These are phyloP conservation scores for Panurus biarmicus DNA, from an alignment of 2,113 vertebrate species.

Conservation along the genomic window DNA sequence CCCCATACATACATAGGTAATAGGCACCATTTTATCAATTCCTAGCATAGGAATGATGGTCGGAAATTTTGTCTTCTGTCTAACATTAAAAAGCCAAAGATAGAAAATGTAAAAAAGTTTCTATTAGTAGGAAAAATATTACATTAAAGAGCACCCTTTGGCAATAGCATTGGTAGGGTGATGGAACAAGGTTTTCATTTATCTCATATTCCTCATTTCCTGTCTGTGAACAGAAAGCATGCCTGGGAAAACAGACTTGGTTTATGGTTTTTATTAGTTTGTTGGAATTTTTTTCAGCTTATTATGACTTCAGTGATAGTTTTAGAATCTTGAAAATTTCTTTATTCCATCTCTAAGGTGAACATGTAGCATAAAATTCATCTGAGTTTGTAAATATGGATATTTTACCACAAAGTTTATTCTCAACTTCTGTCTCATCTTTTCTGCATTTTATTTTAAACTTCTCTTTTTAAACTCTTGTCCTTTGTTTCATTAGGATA, in stretches of 20 bases:
- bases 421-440: not conserved
- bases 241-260: not conserved
- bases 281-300: not conserved
- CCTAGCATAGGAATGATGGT: not conserved
- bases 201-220: not conserved
- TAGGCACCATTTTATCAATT: not conserved
- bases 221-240: not conserved
- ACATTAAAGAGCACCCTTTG: not conserved
- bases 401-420: not conserved
- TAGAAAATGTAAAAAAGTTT: not conserved
- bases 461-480: not conserved
- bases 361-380: not conserved
- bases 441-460: not conserved
- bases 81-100: not conserved
- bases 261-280: not conserved
- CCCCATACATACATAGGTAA: not conserved
- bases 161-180: not conserved
- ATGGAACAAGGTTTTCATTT: not conserved
- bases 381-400: not conserved
- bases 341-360: not conserved
- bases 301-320: not conserved
- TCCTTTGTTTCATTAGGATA: not conserved
- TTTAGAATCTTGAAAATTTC: not conserved
- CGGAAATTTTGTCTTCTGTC: not conserved
- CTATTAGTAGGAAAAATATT: not conserved